Percentiles rank a stretch among this genome's conserved stretches.
Conservation (phyloP, 2,888 invertebrate genomes). For the Caenorhabditis sp. region DNA sequence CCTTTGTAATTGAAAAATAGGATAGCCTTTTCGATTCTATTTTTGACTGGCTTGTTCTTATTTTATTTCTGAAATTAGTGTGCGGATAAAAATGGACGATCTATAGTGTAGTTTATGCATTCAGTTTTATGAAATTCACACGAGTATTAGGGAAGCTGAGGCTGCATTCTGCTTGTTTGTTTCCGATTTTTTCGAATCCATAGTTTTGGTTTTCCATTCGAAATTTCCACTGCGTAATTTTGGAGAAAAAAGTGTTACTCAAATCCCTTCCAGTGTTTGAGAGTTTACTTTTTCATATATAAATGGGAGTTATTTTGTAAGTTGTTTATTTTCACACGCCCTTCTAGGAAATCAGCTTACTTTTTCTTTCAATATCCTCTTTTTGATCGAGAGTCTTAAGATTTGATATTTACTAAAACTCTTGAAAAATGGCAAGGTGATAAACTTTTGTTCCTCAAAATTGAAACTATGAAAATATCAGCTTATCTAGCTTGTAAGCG, state of each 20-base stretch:
- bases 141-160: not conserved
- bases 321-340: not conserved
- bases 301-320: no score
- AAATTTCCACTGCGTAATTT: no score
- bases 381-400: not conserved
- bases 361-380: not conserved
- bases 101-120: not conserved
- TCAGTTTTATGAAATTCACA: not conserved
- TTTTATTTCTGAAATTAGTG: no score
- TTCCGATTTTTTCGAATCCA: no score
- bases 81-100: not conserved
- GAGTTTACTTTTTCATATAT: no score
- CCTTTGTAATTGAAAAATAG: no score
- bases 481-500: not conserved
- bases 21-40: no score
- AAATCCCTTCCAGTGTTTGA: no score
- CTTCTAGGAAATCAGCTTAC: not conserved
- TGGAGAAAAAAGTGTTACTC: no score
- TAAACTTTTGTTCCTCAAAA: not conserved
- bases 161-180: no score
- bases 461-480: not conserved
- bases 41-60: no score
- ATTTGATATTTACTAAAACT: not conserved
- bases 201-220: no score
- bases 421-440: not conserved